Evolutionary conservation across 2,888 invertebrate species (phyloP).

Genomic region (Oligia fasciuncula): DNA sequence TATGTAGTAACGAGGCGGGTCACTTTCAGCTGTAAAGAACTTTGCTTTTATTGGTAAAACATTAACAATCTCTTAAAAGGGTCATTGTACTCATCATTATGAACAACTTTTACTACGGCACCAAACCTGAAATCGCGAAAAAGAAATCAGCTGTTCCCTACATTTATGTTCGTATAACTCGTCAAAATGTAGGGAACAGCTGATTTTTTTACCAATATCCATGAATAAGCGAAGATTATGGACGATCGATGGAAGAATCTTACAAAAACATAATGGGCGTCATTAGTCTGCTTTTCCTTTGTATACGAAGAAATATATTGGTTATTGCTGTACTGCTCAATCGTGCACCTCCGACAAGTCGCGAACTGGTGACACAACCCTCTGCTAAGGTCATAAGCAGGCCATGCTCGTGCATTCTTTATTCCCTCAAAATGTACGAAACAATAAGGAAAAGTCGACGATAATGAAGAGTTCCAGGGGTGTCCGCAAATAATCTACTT

Average conservation of each 20-base stretch:
- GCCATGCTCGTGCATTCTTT: slow-evolving; percentile 14
- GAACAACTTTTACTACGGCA: no score
- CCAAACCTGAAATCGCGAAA: no score
- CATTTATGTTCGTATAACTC: no score
- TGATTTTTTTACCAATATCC: no score
- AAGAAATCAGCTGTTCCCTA: no score
- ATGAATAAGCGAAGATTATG: not conserved
- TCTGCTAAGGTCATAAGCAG: slow-evolving; percentile 25
- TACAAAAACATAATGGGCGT: not conserved
- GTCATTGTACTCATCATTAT: no score
- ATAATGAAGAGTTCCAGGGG: slow-evolving; percentile 73
- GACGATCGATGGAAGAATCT: not conserved
- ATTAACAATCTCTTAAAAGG: no score
- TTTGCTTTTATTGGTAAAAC: no score
- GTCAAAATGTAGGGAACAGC: no score
- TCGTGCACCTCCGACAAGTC: not conserved
- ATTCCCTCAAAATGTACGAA: slow-evolving; percentile 59
- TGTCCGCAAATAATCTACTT: slow-evolving; percentile 78
- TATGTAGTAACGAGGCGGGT: not conserved
- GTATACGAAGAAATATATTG: not conserved
- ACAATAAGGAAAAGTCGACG: slow-evolving; percentile 71
- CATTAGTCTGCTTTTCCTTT: not conserved
- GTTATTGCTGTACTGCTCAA: not conserved
- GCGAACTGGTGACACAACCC: not conserved
- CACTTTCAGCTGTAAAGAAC: not conserved